A percentile compares a stretch with the other conserved stretches of the same genome.
These are phyloP conservation scores for Tenebrio molitor DNA, from an alignment of 1,140 invertebrate species.

Conservation along the genomic window DNA sequence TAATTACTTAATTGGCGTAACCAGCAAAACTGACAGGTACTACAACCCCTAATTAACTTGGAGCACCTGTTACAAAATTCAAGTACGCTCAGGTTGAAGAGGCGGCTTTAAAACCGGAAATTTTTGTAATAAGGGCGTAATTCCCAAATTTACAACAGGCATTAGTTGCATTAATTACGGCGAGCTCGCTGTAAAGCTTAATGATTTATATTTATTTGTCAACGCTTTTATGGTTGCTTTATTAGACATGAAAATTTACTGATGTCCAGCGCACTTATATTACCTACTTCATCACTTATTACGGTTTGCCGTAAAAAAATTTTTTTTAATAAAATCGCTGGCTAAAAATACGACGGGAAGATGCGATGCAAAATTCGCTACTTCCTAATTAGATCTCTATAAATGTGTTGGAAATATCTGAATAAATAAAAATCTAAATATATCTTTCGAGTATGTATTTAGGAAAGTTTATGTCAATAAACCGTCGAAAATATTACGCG, in stretches of 20 bases:
- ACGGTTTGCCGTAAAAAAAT: too few species aligned
- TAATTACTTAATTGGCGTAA: background rate
- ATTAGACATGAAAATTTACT: conserved; percentile 6
- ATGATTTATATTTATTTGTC: conserved; percentile 26
- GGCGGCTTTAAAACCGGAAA: background rate
- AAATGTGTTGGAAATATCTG: too few species aligned
- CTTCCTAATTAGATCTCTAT: too few species aligned
- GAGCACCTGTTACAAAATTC: conserved; percentile 11
- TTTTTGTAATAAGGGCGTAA: background rate
- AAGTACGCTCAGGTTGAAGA: background rate
- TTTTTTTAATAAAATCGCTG: too few species aligned
- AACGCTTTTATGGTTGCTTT: conserved; percentile 1
- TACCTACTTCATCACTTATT: background rate
- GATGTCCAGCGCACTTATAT: background rate
- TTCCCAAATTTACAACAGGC: background rate
- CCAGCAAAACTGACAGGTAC: conserved; percentile 10
- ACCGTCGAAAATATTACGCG: too few species aligned
- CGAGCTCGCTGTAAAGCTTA: background rate
- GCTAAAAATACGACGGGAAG: too few species aligned
- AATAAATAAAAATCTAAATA: too few species aligned
- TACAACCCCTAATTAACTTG: conserved; percentile 9
- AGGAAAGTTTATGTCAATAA: too few species aligned
- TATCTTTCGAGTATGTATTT: too few species aligned
- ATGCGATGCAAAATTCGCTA: too few species aligned
- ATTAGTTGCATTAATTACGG: background rate